Conservation (phyloP, 2,797 vertebrate species). For the Tiaroga cobitis region DNA sequence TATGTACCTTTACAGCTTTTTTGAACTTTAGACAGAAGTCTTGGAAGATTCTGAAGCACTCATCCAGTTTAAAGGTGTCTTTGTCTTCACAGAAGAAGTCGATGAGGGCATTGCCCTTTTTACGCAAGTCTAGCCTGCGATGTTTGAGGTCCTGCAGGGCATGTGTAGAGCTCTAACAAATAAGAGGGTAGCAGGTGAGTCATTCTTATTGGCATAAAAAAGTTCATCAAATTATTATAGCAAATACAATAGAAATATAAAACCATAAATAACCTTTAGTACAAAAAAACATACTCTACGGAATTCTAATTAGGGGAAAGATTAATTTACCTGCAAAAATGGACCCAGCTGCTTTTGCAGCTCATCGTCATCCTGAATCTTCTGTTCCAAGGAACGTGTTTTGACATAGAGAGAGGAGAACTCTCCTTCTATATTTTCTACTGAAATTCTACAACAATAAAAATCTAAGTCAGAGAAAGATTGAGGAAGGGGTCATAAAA, state of each 20-base stretch:
- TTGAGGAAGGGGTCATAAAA: background rate
- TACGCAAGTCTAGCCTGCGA: conserved; percentile 84
- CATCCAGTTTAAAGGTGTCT: conserved; percentile 95
- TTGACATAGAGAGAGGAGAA: conserved; percentile 86
- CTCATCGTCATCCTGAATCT: conserved; percentile 84
- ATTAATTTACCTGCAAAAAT: conserved; percentile 88
- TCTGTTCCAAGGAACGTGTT: conserved; percentile 87
- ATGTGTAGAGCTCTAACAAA: conserved; percentile 80
- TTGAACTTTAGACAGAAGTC: conserved; percentile 95
- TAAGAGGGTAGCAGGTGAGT: conserved; percentile 17
- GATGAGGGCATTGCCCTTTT: conserved; percentile 89
- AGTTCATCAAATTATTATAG: background rate
- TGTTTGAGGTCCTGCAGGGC: conserved; percentile 88
- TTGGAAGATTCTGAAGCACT: conserved; percentile 96
- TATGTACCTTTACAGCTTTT: conserved; percentile 92
- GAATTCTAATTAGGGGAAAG: background rate
- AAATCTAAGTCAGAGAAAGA: background rate
- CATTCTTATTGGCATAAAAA: conserved; percentile 8
- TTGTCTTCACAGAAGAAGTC: conserved; percentile 99
- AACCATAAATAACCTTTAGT: background rate
- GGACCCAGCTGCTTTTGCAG: conserved; percentile 88
- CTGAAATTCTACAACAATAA: conserved; percentile 82
- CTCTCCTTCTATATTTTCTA: conserved; percentile 90
- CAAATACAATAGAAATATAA: background rate
- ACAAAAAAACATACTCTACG: background rate